Percentiles rank a stretch among this genome's conserved stretches.
phyloP scores from a whole-genome alignment of 2,113 vertebrate genomes.

The Emydura subglobosa region DNA sequence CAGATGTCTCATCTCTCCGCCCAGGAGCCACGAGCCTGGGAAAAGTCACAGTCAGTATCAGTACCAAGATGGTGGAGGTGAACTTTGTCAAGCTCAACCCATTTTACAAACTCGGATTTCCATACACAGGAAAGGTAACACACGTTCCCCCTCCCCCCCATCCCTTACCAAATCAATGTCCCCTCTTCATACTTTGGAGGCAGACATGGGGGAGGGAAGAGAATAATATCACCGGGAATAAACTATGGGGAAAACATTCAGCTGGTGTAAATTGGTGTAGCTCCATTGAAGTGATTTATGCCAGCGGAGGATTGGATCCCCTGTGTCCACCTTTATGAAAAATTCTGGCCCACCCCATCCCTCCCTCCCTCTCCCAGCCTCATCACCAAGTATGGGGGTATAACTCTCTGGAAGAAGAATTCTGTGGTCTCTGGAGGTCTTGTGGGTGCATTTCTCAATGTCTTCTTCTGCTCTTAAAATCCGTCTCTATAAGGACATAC shows the following conservation, averaged over 20 bases:
- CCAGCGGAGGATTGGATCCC: not conserved
- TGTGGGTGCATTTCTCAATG: not conserved
- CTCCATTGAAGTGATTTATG: not conserved
- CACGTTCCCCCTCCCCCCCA: not conserved
- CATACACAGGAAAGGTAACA: conserved; percentile 75
- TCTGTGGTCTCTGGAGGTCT: not conserved
- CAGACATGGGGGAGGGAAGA: not conserved
- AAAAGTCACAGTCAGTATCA: accelerated
- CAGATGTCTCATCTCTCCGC: not conserved
- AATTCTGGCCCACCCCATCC: not conserved
- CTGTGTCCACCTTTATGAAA: not conserved
- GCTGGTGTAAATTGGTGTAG: not conserved
- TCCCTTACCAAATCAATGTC: not conserved
- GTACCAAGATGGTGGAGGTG: not conserved
- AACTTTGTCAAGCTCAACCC: conserved; percentile 62
- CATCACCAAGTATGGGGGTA: not conserved
- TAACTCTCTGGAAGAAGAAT: not conserved
- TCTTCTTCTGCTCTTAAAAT: not conserved
- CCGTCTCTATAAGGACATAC: not conserved
- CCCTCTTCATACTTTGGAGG: not conserved
- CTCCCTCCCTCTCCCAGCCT: not conserved
- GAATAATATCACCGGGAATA: not conserved
- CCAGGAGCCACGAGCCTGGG: not conserved
- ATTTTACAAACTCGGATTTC: conserved; percentile 72
- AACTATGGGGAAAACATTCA: not conserved